These are phyloP conservation scores for Anableps anableps DNA, from an alignment of 2,797 vertebrate species.

Conservation along the genomic window DNA sequence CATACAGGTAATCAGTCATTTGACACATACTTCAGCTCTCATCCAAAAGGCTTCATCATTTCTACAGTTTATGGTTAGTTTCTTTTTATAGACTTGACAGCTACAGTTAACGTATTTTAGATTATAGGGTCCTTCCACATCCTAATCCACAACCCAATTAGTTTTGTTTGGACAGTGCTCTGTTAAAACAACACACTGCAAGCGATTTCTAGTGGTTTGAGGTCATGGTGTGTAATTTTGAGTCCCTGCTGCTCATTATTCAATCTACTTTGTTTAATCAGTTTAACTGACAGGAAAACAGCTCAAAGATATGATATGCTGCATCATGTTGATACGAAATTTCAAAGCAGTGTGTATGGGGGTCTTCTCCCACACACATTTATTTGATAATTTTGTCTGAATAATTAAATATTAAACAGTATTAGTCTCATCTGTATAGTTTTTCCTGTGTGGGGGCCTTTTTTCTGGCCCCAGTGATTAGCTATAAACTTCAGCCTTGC, in stretches of 20 bases:
- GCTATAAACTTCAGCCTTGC: neutral
- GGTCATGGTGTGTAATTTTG: neutral
- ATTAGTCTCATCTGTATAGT: neutral
- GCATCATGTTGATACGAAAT: neutral
- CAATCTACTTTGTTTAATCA: neutral
- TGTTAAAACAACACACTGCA: neutral
- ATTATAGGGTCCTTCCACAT: neutral
- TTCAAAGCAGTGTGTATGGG: neutral
- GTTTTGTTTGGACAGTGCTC: neutral
- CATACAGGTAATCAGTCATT: neutral
- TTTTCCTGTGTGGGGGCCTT: neutral
- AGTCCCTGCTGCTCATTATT: neutral
- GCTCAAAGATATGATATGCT: neutral
- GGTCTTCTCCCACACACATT: neutral
- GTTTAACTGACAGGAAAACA: neutral
- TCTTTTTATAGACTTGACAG: neutral
- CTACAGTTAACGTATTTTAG: neutral
- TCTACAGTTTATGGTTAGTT: neutral
- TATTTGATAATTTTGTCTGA: neutral
- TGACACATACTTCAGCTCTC: neutral
- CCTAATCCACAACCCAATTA: neutral
- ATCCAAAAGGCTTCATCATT: neutral
- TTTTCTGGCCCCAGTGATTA: neutral
- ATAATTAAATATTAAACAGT: neutral
- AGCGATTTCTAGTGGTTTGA: neutral